Percentiles rank a stretch among this genome's conserved stretches.
Conservation (phyloP, 2,797 vertebrate genomes). For the Typhlichthys eigenmanni region DNA sequence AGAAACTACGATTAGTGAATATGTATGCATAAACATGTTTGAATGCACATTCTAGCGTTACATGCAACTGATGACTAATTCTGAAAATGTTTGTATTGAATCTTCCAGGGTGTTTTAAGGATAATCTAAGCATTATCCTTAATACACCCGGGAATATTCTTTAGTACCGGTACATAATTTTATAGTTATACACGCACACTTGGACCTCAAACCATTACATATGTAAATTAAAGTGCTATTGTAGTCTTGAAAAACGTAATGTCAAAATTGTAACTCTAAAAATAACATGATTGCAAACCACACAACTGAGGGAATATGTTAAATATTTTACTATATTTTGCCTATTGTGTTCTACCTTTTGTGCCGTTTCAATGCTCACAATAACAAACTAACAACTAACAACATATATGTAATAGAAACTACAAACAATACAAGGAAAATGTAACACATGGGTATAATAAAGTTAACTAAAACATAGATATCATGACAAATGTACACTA, state of each 20-base stretch:
- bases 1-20: too few relatives aligned
- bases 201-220: conserved; percentile 12
- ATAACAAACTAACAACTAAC: conserved; percentile 17
- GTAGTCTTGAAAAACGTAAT: conserved; percentile 25
- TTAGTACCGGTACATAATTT: neutral
- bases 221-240: conserved; percentile 70
- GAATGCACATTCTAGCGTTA: too few relatives aligned
- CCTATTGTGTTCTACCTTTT: conserved; percentile 36
- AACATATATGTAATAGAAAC: conserved; percentile 18
- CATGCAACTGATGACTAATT: too few relatives aligned
- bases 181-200: conserved; percentile 1
- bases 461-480: conserved; percentile 12
- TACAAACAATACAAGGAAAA: conserved; percentile 21
- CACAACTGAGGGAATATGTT: conserved; percentile 14
- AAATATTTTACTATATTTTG: conserved; percentile 21
- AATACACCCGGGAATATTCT: too few relatives aligned
- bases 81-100: too few relatives aligned
- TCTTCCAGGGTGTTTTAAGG: too few relatives aligned
- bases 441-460: neutral
- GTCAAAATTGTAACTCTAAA: conserved; percentile 52
- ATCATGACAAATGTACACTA: conserved; percentile 9
- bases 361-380: conserved; percentile 30
- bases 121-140: too few relatives aligned
- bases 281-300: conserved; percentile 81
- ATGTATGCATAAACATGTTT: too few relatives aligned